A percentile compares a stretch with the other conserved stretches of the same genome.
Evolutionary conservation across 2,888 invertebrate genomes (phyloP).

Genomic region (Volucella inanis): DNA sequence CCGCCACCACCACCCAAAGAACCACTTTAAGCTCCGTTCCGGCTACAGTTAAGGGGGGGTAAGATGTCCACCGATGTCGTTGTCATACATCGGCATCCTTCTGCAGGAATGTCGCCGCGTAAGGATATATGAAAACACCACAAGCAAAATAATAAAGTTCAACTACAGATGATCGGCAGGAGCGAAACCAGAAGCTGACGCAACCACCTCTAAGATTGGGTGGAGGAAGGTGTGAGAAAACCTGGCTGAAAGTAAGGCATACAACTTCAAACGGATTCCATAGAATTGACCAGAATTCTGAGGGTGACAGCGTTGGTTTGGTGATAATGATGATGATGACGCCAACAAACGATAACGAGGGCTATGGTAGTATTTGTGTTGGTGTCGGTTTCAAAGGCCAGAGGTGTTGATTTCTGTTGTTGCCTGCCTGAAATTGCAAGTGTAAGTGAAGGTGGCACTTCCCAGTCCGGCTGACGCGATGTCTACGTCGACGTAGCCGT

Average conservation of each 20-base stretch:
- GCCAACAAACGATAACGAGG: not conserved
- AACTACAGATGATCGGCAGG: conserved; percentile 49
- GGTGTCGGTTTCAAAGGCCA: not conserved
- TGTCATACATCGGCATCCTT: conserved; percentile 37
- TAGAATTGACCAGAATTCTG: conserved; percentile 63
- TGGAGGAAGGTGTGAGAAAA: not conserved
- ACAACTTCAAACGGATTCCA: conserved; percentile 39
- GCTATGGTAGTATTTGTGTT: not conserved
- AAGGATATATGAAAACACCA: conserved; percentile 31
- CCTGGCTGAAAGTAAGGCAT: conserved; percentile 5
- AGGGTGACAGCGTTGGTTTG: conserved; percentile 42
- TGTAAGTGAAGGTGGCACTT: conserved; percentile 25
- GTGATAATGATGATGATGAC: conserved; percentile 34
- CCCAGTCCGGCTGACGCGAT: conserved; percentile 36
- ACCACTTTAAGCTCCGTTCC: not conserved
- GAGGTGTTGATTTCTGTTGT: not conserved
- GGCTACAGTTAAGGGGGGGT: too few relatives aligned
- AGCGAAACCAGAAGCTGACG: not conserved
- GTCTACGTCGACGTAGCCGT: conserved; percentile 3
- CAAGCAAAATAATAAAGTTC: conserved; percentile 58
- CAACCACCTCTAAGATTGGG: not conserved
- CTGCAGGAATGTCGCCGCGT: conserved; percentile 40
- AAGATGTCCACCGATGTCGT: not conserved
- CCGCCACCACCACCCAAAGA: conserved; percentile 2
- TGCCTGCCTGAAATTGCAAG: not conserved